Evolutionary conservation across 2,113 vertebrate genomes (phyloP).

Genomic region (Callithrix jacchus): DNA sequence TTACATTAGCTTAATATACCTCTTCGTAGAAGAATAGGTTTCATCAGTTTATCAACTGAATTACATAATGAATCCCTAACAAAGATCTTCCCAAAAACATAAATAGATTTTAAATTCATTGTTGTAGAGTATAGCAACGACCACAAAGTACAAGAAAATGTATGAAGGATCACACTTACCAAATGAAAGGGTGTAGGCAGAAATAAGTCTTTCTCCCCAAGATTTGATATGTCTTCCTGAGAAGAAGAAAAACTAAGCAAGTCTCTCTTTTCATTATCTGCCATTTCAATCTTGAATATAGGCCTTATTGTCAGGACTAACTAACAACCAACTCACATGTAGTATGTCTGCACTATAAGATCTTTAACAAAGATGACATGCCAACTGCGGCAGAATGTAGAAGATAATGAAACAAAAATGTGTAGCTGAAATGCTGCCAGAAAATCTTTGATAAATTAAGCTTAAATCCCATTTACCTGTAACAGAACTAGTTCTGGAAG

Average conservation of each 20-base stretch:
- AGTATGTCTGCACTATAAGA: background rate
- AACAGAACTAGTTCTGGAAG: constrained; percentile 43
- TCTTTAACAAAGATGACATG: constrained; percentile 51
- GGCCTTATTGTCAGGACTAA: constrained; percentile 20
- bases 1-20: background rate
- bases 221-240: background rate
- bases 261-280: constrained; percentile 4
- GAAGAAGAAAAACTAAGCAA: background rate
- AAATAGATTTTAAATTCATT: constrained; percentile 25
- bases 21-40: constrained; percentile 7
- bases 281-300: background rate
- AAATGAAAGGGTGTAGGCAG: constrained; percentile 20
- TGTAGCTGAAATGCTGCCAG: constrained; percentile 28
- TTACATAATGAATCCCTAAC: background rate
- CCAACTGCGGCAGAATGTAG: background rate
- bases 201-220: constrained; percentile 39
- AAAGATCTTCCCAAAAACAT: background rate
- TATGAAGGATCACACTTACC: constrained; percentile 51
- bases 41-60: background rate
- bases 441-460: constrained; percentile 47
- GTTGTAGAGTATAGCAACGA: constrained; percentile 31
- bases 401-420: constrained; percentile 49
- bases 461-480: constrained; percentile 34
- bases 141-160: background rate
- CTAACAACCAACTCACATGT: constrained; percentile 24